Conservation (phyloP, 2,113 vertebrate species). For the Psettodes erumei region DNA sequence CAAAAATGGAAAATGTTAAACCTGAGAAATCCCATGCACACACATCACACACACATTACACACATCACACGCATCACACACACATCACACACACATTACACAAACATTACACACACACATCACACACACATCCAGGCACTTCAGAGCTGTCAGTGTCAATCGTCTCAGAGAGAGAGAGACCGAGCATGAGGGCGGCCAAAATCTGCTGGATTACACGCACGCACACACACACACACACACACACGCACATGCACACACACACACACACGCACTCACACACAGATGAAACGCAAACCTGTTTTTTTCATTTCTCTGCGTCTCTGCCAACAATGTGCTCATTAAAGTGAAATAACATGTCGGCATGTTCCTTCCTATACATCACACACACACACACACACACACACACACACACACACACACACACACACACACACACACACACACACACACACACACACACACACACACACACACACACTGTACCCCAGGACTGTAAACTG, state of each 20-base stretch:
- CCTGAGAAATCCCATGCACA: constrained; percentile 34
- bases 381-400: constrained; percentile 24
- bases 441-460: constrained; percentile 8
- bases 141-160: constrained; percentile 50
- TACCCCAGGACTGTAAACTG: too few species aligned
- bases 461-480: too few species aligned
- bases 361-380: constrained; percentile 59
- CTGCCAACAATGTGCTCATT: constrained; percentile 63
- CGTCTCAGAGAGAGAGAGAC: constrained; percentile 42
- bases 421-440: constrained; percentile 17
- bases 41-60: constrained; percentile 26
- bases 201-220: constrained; percentile 11
- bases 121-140: constrained; percentile 16
- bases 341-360: constrained; percentile 66
- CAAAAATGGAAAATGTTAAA: constrained; percentile 33
- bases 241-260: constrained; percentile 8
- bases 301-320: constrained; percentile 29
- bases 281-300: constrained; percentile 56
- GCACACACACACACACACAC: constrained; percentile 2
- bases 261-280: constrained; percentile 12
- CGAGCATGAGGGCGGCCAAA: constrained; percentile 47
- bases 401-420: constrained; percentile 20
- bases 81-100: constrained; percentile 4
- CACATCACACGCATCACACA: too few species aligned
- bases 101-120: constrained; percentile 28